Percentiles rank a stretch among this genome's conserved stretches.
phyloP scores from a whole-genome alignment of 2,797 vertebrate species.

The Acanthiza pusilla region DNA sequence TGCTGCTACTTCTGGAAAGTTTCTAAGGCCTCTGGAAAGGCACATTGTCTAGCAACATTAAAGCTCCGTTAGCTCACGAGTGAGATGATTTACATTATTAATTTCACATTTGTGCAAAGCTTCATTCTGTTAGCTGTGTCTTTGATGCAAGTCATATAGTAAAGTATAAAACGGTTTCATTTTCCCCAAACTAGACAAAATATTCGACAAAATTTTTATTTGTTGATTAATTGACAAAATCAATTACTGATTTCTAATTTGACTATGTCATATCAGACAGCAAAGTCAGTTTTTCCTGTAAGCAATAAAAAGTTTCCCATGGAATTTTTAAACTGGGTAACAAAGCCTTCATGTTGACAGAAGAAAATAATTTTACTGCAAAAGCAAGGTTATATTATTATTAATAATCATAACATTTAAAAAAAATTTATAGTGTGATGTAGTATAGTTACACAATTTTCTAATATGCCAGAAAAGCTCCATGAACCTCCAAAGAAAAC shows the following conservation, averaged over 20 bases:
- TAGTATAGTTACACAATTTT: not conserved
- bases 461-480: not conserved
- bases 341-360: not conserved
- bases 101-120: not conserved
- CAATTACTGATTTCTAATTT: not conserved
- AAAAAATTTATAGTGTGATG: not conserved
- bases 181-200: not conserved
- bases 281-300: not conserved
- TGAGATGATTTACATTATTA: not conserved
- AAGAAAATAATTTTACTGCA: not conserved
- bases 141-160: not conserved
- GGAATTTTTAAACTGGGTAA: not conserved
- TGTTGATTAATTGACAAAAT: not conserved
- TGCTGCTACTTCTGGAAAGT: not conserved
- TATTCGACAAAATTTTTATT: not conserved
- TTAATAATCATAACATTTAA: not conserved
- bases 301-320: not conserved
- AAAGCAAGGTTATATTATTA: not conserved
- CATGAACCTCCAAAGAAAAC: not conserved
- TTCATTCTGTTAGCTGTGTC: not conserved
- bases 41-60: not conserved
- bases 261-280: not conserved
- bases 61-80: not conserved
- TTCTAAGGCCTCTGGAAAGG: not conserved
- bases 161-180: not conserved